Base-by-base conservation (phyloP, 2,797 vertebrate species). In the Lacerta agilis region DNA sequence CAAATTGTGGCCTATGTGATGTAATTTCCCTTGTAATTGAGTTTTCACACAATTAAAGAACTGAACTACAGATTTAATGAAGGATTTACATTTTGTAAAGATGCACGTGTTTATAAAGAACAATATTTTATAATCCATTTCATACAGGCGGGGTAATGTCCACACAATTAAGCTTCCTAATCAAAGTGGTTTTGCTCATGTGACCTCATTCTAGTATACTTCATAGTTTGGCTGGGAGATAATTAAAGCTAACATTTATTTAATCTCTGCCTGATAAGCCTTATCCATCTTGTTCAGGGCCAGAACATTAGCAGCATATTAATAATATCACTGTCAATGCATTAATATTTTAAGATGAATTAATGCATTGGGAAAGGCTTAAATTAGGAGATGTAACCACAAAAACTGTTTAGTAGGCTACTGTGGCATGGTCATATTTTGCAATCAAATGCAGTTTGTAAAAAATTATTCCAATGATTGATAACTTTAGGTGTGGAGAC, bases 21-120 rank as follows among this genome's bases (percentile, higher is more conserved):
- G 13, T 55, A 55, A 55, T 55, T 55, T 55, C 49, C 49, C 1
- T 55, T 78, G 75, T 87, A 88, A 92, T 89, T 91, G 80, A 89
- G 80, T 89, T 91, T 89, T 92, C 1, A 17, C 72, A 45, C 85
- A 89, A 93, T 91, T 91, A 85, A 88, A 92, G 86, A 82, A 86
- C 25, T 89, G 88, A 90, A 90, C 84, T 82, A 86, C 66, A 67
- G 72, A 86, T 90, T 87, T 86, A 90, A 89, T 83, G 11, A 90
- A 86, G 41, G 67, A 85, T 88, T 84, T 33, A 45, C 27, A 82
- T 67, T 87, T 87, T 88, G 84, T 77, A 72, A 89, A 45, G 90
- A 89, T 2, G 29, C 67, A 23, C 9, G 49, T 79, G 66, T 88
- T 91, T 90, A 61, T 78, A 86, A 89, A 23, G 67, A 67, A 78